Evolutionary conservation across 2,888 invertebrate species (phyloP), one percentile per base, ranked within the genome.

Genomic region (Sarcophaga rosellei): DNA sequence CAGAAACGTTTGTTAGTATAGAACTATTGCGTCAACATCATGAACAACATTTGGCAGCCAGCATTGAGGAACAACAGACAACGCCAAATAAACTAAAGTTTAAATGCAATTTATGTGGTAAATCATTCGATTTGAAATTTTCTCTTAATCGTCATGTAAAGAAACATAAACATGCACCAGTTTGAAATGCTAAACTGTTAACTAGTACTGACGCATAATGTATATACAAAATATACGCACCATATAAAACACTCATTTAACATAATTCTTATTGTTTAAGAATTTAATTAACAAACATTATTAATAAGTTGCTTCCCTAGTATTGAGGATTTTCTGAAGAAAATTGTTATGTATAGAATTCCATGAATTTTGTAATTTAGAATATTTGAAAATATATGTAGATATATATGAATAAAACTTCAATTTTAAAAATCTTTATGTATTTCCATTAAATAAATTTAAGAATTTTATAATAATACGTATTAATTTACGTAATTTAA

Each of bases 81-180:
- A 61, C 76, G 2, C 57, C 76, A 10, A 62, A 75, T 15, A 88
- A 87, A 25, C 45, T 84, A 5, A 77, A 83, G n/a, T 88, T 89
- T 53, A 82, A 88, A 20, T 92, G 91, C 70, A 77, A 88, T 35
- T 78, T 90, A 17, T 92, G 92, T 79, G 89, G 79, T 4, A 92
- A 89, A 87, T 23, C 77, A 0, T 92, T 91, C 61, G 89, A 90
- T 80, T 86, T 92, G 8, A 89, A 90, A 85, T 90, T 92, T 66
- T 91, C 90, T 76, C 89, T 92, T 1, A 92, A 92, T 85, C 89
- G 89, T 0, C 92, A 92, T 85, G 62, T 92, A 20, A 89, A 86
- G 23, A 88, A 86, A 57, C 92, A 92, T 53, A 86, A 87, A 1
- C 73, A 73, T 68, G 23, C 74, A 1, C 81, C 83, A 4, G 20